Evolutionary conservation across 2,113 vertebrate species (phyloP).

Genomic region (Muntiacus reevesi): DNA sequence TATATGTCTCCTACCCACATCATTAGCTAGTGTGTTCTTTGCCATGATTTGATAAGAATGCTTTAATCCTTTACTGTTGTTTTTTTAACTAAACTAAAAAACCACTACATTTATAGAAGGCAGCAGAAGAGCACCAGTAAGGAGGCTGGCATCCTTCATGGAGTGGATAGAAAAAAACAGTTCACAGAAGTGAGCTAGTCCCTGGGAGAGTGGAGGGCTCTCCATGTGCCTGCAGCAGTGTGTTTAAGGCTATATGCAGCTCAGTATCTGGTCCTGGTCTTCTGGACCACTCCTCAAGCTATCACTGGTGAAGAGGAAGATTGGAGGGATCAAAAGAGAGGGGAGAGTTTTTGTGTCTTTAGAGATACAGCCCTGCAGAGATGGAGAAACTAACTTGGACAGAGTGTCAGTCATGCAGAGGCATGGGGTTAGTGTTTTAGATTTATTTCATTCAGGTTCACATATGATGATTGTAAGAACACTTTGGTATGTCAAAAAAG

Average conservation of each 20-base stretch:
- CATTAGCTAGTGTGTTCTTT: neutral
- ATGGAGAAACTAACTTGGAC: neutral
- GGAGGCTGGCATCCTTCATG: neutral
- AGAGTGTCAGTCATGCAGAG: neutral
- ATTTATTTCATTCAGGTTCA: neutral
- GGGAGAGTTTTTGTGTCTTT: neutral
- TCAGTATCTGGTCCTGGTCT: neutral
- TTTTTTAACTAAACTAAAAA: neutral
- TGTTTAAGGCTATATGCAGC: neutral
- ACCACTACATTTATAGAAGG: neutral
- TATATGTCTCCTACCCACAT: neutral
- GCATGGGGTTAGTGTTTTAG: neutral
- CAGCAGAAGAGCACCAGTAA: too few species aligned
- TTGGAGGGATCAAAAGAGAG: neutral
- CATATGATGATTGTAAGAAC: neutral
- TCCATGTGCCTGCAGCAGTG: fast-evolving
- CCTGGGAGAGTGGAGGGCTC: neutral
- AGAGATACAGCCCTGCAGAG: neutral
- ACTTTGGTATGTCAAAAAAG: neutral
- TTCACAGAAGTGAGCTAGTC: neutral
- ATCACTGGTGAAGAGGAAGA: neutral
- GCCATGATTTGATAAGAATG: neutral
- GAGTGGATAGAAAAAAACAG: neutral
- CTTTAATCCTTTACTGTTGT: neutral
- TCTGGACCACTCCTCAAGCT: neutral